A percentile compares a stretch with the other conserved stretches of the same genome.
These are phyloP conservation scores for Crotalus tigris DNA, from an alignment of 2,113 vertebrate species.

Conservation along the genomic window DNA sequence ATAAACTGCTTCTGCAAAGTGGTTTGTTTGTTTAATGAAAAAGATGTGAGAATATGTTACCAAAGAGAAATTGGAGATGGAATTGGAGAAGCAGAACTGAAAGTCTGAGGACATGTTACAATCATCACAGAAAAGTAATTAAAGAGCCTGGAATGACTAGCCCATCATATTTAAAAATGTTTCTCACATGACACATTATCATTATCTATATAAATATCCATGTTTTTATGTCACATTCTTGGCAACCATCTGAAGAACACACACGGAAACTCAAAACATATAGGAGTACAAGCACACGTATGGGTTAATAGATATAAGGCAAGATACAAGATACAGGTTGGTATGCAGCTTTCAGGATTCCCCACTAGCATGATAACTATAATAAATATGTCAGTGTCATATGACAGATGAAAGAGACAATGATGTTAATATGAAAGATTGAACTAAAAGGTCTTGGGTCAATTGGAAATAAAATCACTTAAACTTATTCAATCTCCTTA, in stretches of 20 bases:
- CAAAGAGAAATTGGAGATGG: background rate
- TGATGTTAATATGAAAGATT: background rate
- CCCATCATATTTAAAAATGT: background rate
- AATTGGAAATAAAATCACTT: background rate
- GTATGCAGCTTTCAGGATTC: background rate
- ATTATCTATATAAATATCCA: background rate
- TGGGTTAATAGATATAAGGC: no score
- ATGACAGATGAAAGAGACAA: background rate
- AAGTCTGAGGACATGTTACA: background rate
- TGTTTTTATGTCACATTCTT: background rate
- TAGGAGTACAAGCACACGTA: background rate
- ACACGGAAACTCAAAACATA: background rate
- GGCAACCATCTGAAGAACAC: background rate
- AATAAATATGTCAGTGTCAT: background rate
- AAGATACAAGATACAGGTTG: background rate
- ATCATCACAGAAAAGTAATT: background rate
- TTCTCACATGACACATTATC: background rate
- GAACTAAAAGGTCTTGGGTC: background rate
- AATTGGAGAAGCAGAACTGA: background rate
- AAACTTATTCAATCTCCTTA: background rate
- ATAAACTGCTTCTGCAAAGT: constrained; percentile 26
- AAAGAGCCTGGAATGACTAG: background rate
- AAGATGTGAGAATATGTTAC: background rate
- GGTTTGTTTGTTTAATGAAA: constrained; percentile 16
- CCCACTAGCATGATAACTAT: background rate